These are phyloP conservation scores for Xylota segnis DNA, from an alignment of 2,888 invertebrate species.

Conservation along the genomic window DNA sequence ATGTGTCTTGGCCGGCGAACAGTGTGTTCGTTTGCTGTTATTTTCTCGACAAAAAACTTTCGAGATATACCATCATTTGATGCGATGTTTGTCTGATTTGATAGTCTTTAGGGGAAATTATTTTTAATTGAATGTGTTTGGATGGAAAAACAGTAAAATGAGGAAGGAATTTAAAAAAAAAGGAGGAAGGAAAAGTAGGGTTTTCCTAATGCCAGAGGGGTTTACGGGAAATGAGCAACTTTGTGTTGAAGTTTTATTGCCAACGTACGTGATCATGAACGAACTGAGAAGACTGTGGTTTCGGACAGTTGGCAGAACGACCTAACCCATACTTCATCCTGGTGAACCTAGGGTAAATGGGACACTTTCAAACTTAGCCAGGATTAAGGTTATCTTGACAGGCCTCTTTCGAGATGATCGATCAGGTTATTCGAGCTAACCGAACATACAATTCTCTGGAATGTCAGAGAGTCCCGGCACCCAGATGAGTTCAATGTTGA, in stretches of 20 bases:
- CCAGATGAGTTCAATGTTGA: too few species aligned
- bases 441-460: too few species aligned
- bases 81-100: not conserved
- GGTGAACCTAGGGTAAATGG: too few species aligned
- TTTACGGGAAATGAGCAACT: not conserved
- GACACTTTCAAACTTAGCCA: too few species aligned
- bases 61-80: not conserved
- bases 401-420: too few species aligned
- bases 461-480: too few species aligned
- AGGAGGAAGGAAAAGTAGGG: not conserved
- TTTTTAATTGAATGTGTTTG: slow-evolving; percentile 20
- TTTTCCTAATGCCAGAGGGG: not conserved
- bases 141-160: not conserved
- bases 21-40: slow-evolving; percentile 1
- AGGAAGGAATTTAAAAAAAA: not conserved
- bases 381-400: too few species aligned
- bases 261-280: too few species aligned
- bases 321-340: too few species aligned
- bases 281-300: too few species aligned
- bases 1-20: not conserved
- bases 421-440: too few species aligned
- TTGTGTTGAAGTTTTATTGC: not conserved
- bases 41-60: not conserved
- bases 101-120: slow-evolving; percentile 2
- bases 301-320: too few species aligned